Evolutionary conservation across 1,140 invertebrate species (phyloP), one percentile per base, ranked within the genome.

Genomic region (Drosophila persimilis): DNA sequence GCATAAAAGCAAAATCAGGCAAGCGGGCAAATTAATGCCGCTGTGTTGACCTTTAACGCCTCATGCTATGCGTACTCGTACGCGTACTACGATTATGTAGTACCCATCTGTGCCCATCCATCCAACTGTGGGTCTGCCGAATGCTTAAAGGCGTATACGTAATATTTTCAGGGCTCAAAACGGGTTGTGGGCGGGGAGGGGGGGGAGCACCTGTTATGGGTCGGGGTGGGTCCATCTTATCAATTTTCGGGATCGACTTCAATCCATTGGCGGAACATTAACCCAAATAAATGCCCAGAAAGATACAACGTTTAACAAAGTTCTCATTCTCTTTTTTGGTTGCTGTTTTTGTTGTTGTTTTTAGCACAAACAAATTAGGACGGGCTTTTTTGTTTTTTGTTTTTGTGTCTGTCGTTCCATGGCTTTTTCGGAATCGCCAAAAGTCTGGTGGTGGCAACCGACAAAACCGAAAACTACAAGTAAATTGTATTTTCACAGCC

Each of bases 11-110:
- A 29, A 15, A 31, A 17, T 17, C 58, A 53, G 15, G 15, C 22
- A 44, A 29, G 26, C 52, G n/a, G 31, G 39, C 57, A 64, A 73
- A 73, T 63, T 51, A 39, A 13, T 39, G 35, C 35, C 35, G 11
- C 35, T 39, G 35, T 13, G 35, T 13, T 72, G 80, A 84, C 80
- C 80, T 84, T 84, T 84, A 85, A 85, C 80, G 80, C 80, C 77
- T 76, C 65, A 64, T 80, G 76, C 71, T 70, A 53, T 58, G 70
- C 76, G 71, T 74, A 67, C 55, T 51, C 24, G 24, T 74, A 67
- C 59, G 55, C 24, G 24, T 26, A 55, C 64, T 48, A 63, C 54
- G 58, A 57, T 31, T 56, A 29, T 52, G 53, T 54, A 17, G 17
- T 15, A 15, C 15, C 15, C 15, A 44, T 51, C 56, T 47, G 7